These are phyloP conservation scores for Corticium candelabrum DNA, from an alignment of 37 sponge, comb jelly and placozoan species.

Conservation along the genomic window DNA sequence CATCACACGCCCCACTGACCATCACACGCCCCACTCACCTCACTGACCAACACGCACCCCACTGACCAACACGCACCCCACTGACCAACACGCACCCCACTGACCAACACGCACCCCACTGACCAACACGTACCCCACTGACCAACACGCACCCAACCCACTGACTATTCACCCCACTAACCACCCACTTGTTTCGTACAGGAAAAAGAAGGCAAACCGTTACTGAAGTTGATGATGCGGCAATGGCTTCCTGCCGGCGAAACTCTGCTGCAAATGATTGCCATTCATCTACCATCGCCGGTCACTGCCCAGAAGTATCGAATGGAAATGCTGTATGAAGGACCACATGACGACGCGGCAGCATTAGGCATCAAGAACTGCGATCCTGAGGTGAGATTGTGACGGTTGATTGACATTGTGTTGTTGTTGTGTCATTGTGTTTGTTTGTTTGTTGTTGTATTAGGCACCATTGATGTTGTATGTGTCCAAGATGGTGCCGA, in stretches of 20 bases:
- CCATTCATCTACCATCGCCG: constrained; percentile 96
- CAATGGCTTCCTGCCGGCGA: constrained; percentile 96
- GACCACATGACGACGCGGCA: constrained; percentile 86
- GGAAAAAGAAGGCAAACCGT: constrained; percentile 45
- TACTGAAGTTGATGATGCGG: constrained; percentile 60
- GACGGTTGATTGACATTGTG: constrained; percentile 3
- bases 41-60: no score
- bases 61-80: no score
- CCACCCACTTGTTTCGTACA: background rate
- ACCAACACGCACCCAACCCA: no score
- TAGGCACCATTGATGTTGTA: constrained; percentile 97
- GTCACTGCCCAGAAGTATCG: constrained; percentile 97
- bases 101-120: no score
- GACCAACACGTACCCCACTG: no score
- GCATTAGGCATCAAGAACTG: constrained; percentile 89
- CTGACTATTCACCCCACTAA: no score
- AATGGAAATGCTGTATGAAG: constrained; percentile 95
- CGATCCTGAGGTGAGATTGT: constrained; percentile 67
- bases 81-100: no score
- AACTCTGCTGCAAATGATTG: constrained; percentile 87
- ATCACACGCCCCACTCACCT: no score
- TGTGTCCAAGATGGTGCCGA: constrained; percentile 96
- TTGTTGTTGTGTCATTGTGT: background rate
- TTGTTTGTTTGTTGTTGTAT: background rate
- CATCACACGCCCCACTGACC: no score